Evolutionary conservation across 2,113 vertebrate genomes (phyloP).

Genomic region (Mesocricetus auratus): DNA sequence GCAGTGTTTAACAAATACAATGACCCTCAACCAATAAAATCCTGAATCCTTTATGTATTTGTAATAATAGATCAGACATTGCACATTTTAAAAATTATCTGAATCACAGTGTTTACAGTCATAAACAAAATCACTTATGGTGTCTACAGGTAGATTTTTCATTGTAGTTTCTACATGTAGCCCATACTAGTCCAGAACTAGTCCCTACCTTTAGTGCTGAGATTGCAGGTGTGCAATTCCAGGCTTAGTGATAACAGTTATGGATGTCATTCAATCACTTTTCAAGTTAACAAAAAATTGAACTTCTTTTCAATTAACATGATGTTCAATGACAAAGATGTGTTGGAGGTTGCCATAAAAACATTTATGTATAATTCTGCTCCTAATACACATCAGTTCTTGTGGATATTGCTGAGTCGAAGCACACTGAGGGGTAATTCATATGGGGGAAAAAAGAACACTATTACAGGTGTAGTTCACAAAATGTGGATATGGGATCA

Average conservation of each 20-base stretch:
- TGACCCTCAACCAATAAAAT: neutral
- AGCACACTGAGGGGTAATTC: rapidly evolving
- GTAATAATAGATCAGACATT: neutral
- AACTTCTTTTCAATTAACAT: neutral
- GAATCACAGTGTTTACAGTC: neutral
- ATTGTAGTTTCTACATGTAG: neutral
- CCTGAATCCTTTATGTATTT: neutral
- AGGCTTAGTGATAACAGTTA: neutral
- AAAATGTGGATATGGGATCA: neutral
- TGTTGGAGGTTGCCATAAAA: neutral
- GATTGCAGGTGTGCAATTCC: neutral
- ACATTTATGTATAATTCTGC: no score
- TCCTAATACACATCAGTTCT: neutral
- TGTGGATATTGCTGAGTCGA: neutral
- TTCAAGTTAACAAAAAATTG: neutral
- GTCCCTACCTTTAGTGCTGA: neutral
- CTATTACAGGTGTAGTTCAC: neutral
- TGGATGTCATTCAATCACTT: neutral
- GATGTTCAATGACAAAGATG: neutral
- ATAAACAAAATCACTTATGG: neutral
- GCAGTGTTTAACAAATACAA: neutral
- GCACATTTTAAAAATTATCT: neutral
- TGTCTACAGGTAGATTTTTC: neutral
- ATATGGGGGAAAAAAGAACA: neutral
- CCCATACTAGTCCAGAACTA: neutral